Evolutionary conservation across 2,797 vertebrate species (phyloP).

Genomic region (Clarias fuscus): DNA sequence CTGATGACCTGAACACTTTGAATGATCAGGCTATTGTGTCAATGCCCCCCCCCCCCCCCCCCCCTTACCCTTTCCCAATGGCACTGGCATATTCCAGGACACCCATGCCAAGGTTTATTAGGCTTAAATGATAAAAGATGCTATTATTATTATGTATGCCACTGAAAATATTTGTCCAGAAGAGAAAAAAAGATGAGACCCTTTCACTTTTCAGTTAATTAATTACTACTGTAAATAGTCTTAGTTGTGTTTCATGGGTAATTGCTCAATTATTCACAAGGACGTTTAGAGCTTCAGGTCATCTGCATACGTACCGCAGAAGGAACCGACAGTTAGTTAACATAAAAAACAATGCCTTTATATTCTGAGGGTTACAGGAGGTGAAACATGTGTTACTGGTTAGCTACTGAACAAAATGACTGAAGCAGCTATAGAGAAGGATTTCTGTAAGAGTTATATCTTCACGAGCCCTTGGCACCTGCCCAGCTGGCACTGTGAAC

Average conservation of each 20-base stretch:
- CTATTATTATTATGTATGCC: neutral
- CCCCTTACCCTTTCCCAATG: too few species aligned
- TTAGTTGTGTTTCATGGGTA: neutral
- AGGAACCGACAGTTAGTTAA: neutral
- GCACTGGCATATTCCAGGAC: too few species aligned
- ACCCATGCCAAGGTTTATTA: too few species aligned
- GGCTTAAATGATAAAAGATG: too few species aligned
- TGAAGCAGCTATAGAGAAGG: constrained; percentile 40
- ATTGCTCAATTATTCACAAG: neutral
- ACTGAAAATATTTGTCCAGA: neutral
- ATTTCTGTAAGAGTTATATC: constrained; percentile 29
- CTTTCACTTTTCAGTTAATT: neutral
- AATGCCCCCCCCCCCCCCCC: too few species aligned
- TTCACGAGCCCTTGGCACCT: constrained; percentile 63
- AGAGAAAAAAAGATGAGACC: neutral
- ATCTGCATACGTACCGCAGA: neutral
- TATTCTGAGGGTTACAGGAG: neutral
- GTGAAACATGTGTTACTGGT: neutral
- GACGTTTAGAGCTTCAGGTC: neutral
- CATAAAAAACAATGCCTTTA: neutral
- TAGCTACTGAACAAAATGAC: constrained; percentile 9
- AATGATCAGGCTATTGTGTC: too few species aligned
- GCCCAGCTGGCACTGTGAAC: constrained; percentile 62
- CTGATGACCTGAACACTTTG: too few species aligned
- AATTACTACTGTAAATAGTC: neutral